Evolutionary conservation across 1,140 invertebrate species (phyloP).

Genomic region (Apocrypta bakeri): DNA sequence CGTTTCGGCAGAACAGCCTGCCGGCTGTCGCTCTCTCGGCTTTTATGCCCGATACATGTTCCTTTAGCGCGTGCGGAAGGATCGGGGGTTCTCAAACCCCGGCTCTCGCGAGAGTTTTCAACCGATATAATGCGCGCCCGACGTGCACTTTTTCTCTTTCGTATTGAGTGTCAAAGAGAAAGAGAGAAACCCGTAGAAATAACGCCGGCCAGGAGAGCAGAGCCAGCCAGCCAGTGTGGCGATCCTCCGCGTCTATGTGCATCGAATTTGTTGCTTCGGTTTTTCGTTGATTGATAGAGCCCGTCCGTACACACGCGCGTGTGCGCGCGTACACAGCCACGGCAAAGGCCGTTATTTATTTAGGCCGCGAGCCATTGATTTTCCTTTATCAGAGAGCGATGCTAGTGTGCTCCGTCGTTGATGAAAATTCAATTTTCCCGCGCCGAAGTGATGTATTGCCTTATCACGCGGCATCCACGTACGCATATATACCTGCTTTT

Average conservation of each 20-base stretch:
- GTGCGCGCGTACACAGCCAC: too few species aligned
- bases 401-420: neutral
- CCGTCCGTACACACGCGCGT: neutral
- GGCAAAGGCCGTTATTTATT: neutral
- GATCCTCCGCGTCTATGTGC: neutral
- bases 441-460: neutral
- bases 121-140: too few species aligned
- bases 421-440: constrained; percentile 2
- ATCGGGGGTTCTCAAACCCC: constrained; percentile 20
- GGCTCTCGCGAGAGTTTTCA: neutral
- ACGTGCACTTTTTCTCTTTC: too few species aligned
- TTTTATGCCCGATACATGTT: neutral
- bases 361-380: neutral
- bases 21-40: constrained; percentile 18
- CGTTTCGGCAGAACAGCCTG: constrained; percentile 39
- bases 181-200: too few species aligned
- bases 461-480: neutral
- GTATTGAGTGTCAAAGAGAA: too few species aligned
- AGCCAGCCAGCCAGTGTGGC: too few species aligned
- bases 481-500: too few species aligned
- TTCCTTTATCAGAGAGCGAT: neutral
- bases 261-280: neutral
- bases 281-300: neutral
- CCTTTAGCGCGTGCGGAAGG: neutral
- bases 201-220: too few species aligned